These are phyloP conservation scores for Aplysia californica DNA, from an alignment of 1,140 invertebrate genomes.

Conservation along the genomic window DNA sequence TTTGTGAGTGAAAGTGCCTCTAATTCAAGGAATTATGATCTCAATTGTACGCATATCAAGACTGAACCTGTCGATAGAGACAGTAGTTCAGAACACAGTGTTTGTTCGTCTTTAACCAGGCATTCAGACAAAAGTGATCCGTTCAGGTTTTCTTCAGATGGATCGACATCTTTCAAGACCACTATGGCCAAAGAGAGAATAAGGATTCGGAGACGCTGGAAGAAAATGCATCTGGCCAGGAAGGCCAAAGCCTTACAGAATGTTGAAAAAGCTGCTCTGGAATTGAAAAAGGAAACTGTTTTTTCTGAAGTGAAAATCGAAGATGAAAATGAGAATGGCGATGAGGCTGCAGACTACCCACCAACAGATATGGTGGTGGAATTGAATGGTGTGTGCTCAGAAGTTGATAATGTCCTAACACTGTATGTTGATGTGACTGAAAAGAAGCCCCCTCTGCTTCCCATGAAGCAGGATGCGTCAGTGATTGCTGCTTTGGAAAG, in stretches of 20 bases:
- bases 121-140: conserved; percentile 24
- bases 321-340: background rate
- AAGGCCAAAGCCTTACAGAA: background rate
- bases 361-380: conserved; percentile 11
- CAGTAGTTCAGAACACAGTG: conserved; percentile 12
- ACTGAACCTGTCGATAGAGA: background rate
- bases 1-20: no score
- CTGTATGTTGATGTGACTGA: conserved; percentile 14
- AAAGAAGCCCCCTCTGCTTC: background rate
- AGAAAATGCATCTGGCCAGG: background rate
- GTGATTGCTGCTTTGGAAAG: background rate
- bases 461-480: background rate
- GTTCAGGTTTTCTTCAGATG: conserved; percentile 24
- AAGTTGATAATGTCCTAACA: conserved; percentile 9
- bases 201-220: conserved; percentile 8
- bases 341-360: background rate
- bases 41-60: background rate
- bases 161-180: conserved; percentile 18
- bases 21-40: background rate
- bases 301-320: background rate
- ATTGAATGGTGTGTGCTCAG: conserved; percentile 1
- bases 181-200: conserved; percentile 26
- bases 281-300: background rate
- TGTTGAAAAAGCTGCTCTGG: background rate
- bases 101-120: conserved; percentile 22